These are phyloP conservation scores for Psittacus erithacus DNA, from an alignment of 2,113 vertebrate species.

Conservation along the genomic window DNA sequence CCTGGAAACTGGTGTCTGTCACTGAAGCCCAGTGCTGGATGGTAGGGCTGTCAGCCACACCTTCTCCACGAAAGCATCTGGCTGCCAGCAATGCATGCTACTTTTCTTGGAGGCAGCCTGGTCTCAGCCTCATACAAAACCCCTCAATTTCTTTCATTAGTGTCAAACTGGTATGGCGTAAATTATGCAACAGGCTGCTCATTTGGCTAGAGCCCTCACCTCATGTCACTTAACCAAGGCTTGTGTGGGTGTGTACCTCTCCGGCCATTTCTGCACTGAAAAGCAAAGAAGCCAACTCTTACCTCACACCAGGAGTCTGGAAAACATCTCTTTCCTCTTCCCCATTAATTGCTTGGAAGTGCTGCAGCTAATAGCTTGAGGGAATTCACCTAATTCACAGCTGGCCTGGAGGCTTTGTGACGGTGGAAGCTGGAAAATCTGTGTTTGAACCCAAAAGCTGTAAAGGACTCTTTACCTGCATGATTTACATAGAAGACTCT, in stretches of 20 bases:
- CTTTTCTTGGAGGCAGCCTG: neutral
- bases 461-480: neutral
- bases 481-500: neutral
- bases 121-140: neutral
- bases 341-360: slow-evolving; percentile 7
- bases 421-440: neutral
- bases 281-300: slow-evolving; percentile 24
- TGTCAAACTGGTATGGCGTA: neutral
- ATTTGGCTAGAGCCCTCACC: neutral
- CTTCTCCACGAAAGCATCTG: neutral
- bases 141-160: neutral
- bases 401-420: neutral
- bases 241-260: neutral
- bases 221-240: neutral
- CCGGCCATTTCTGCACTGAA: neutral
- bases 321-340: slow-evolving; percentile 3
- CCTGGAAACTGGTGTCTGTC: neutral
- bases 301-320: slow-evolving; percentile 31
- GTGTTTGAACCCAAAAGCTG: neutral
- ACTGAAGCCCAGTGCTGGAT: neutral
- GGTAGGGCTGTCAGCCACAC: neutral
- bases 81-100: neutral
- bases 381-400: slow-evolving; percentile 40
- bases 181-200: neutral
- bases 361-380: slow-evolving; percentile 19